Conservation (phyloP, 2,797 vertebrate genomes). For the Antennarius maculatus region DNA sequence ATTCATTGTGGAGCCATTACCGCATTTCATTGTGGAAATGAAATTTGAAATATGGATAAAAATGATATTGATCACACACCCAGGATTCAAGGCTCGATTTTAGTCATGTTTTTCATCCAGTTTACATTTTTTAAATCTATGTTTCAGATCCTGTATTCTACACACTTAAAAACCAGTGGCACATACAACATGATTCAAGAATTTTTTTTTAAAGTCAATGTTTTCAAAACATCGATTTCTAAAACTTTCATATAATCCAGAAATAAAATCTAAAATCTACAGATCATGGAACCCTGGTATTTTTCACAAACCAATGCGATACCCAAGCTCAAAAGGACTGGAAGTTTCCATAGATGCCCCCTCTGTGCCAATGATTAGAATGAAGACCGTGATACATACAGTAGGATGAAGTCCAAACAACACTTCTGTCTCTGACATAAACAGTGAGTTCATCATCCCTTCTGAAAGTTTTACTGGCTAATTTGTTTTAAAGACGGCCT, state of each 20-base stretch:
- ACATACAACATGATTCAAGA: slow-evolving; percentile 1
- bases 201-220: slow-evolving; percentile 49
- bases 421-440: slow-evolving; percentile 24
- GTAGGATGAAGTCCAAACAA: slow-evolving; percentile 19
- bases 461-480: not conserved
- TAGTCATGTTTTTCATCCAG: not conserved
- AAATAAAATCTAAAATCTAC: not conserved
- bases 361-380: not conserved
- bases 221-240: slow-evolving; percentile 4
- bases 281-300: not conserved
- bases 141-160: not conserved
- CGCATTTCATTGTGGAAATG: too few species aligned
- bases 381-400: slow-evolving; percentile 6
- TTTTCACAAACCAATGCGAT: slow-evolving; percentile 13
- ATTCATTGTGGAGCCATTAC: too few species aligned
- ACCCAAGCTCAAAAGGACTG: slow-evolving; percentile 17
- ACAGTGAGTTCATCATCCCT: slow-evolving; percentile 18
- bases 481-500: slow-evolving; percentile 29
- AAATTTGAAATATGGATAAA: too few species aligned
- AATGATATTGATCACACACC: not conserved
- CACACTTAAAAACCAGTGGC: not conserved
- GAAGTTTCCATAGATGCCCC: slow-evolving; percentile 5
- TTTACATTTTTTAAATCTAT: not conserved
- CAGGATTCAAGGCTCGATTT: not conserved
- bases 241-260: slow-evolving; percentile 43